phyloP scores from a whole-genome alignment of 1,140 invertebrate genomes.

The Drosophila repleta region DNA sequence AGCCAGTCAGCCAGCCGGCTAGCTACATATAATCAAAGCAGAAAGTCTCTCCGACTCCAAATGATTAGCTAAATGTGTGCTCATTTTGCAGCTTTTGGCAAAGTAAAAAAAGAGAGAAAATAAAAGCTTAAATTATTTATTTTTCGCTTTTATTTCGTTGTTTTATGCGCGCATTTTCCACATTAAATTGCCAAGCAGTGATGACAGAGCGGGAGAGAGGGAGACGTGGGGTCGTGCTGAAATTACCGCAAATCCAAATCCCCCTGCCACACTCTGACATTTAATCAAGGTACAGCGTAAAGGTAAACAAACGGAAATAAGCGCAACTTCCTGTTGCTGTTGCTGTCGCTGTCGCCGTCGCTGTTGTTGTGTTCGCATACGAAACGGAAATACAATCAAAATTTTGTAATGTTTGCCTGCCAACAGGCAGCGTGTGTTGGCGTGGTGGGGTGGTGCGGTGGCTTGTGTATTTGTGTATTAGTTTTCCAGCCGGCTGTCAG shows the following conservation, averaged over 20 bases:
- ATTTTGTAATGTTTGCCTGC: conserved; percentile 78
- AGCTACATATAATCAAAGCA: too few species aligned
- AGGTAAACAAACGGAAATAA: conserved; percentile 82
- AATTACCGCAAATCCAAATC: conserved; percentile 30
- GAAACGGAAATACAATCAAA: conserved; percentile 81
- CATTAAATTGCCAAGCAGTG: conserved; percentile 31
- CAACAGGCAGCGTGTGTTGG: conserved; percentile 17
- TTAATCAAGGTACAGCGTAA: conserved; percentile 78
- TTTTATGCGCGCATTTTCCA: conserved; percentile 12
- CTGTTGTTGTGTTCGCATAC: conserved; percentile 64
- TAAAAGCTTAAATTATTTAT: conserved; percentile 38
- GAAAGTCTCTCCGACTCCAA: background rate
- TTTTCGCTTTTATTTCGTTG: conserved; percentile 9
- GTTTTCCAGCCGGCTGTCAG: conserved; percentile 24
- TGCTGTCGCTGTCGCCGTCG: conserved; percentile 30
- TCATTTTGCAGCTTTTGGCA: conserved; percentile 13
- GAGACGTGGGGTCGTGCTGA: background rate
- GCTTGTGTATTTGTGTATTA: background rate
- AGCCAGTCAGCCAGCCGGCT: too few species aligned
- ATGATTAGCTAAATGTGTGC: conserved; percentile 36
- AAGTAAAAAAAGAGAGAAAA: conserved; percentile 11
- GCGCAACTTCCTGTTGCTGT: conserved; percentile 78
- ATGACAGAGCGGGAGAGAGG: background rate
- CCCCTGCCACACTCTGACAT: conserved; percentile 57
- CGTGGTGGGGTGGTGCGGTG: background rate